Conservation (phyloP, 2,797 vertebrate species). For the Alexandromys oeconomus region DNA sequence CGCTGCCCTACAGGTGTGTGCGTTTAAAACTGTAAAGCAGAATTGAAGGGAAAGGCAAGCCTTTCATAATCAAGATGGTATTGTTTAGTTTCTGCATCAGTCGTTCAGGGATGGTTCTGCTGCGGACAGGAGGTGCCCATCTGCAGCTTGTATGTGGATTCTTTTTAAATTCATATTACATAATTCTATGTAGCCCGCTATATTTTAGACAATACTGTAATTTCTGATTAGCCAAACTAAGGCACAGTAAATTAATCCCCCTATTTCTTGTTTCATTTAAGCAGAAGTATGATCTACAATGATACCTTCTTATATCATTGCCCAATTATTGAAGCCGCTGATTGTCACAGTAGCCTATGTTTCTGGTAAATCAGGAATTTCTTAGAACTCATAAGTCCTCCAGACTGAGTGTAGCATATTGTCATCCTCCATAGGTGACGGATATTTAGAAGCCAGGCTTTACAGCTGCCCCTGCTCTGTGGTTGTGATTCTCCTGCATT, state of each 20-base stretch:
- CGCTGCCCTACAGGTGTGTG: not conserved
- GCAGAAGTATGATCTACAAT: slow-evolving; percentile 16
- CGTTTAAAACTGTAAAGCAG: not conserved
- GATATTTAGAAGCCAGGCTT: not conserved
- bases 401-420: not conserved
- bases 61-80: not conserved
- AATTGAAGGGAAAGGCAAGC: not conserved
- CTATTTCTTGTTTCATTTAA: not conserved
- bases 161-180: not conserved
- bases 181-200: slow-evolving; percentile 27
- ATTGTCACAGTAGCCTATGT: not conserved
- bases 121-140: not conserved
- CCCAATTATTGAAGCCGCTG: not conserved
- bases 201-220: not conserved
- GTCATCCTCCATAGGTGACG: not conserved
- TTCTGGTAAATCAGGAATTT: not conserved
- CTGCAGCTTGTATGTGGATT: not conserved
- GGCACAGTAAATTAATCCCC: not conserved
- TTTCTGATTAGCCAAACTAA: slow-evolving; percentile 45
- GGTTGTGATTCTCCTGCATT: not conserved
- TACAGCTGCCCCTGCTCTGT: not conserved
- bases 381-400: not conserved
- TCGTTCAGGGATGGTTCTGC: not conserved
- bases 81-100: not conserved
- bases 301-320: not conserved